Conservation (phyloP, 2,113 vertebrate genomes). For the Leptosomus discolor region DNA sequence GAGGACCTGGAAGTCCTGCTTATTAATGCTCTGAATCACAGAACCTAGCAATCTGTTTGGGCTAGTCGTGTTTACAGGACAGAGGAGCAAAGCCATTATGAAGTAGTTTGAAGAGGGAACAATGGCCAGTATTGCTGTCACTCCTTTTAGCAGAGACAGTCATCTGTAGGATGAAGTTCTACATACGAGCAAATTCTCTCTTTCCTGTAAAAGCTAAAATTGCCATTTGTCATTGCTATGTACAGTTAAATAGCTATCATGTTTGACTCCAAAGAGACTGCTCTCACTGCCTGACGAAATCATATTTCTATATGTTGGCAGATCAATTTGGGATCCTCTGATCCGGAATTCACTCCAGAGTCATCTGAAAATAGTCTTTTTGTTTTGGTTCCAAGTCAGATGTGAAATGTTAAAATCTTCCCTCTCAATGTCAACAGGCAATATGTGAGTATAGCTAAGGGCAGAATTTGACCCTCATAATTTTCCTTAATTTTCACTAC, state of each 20-base stretch:
- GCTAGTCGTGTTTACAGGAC: background rate
- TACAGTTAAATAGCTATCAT: background rate
- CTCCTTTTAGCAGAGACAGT: background rate
- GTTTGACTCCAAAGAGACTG: background rate
- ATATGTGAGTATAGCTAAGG: background rate
- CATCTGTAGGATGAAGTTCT: background rate
- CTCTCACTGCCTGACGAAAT: background rate
- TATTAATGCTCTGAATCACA: background rate
- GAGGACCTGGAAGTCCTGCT: background rate
- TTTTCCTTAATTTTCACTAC: background rate
- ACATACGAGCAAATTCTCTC: background rate
- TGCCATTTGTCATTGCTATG: background rate
- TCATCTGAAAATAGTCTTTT: constrained; percentile 7
- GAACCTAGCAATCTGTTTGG: background rate
- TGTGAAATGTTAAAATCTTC: background rate
- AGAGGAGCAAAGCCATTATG: background rate
- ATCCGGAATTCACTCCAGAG: constrained; percentile 2
- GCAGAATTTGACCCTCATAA: background rate
- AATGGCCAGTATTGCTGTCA: background rate
- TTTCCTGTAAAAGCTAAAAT: background rate
- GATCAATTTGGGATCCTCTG: background rate
- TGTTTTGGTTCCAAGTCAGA: constrained; percentile 9
- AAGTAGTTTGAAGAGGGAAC: background rate
- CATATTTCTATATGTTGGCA: background rate
- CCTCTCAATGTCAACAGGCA: background rate